These are phyloP conservation scores for Zoanthus sociatus DNA, from an alignment of 92 coral and sea anemone genomes.

Conservation along the genomic window DNA sequence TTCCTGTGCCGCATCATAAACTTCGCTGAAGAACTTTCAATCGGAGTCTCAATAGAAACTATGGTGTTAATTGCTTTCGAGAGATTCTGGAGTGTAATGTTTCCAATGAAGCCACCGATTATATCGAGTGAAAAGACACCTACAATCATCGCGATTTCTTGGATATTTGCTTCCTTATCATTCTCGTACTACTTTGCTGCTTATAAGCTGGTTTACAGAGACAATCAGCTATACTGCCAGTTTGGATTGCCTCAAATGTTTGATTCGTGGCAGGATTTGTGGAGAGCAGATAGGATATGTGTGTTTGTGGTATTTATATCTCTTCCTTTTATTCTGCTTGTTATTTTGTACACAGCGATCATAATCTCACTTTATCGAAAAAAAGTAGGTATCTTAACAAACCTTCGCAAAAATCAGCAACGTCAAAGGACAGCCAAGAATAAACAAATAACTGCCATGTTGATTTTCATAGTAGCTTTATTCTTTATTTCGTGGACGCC, in stretches of 20 bases:
- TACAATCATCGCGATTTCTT: slow-evolving; percentile 8
- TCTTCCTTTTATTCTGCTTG: slow-evolving; percentile 34
- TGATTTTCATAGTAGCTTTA: not conserved
- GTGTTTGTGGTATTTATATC: not conserved
- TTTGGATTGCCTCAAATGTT: slow-evolving; percentile 19
- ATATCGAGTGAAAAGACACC: slow-evolving; percentile 28
- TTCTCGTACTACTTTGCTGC: slow-evolving; percentile 13
- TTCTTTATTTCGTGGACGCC: slow-evolving; percentile 35
- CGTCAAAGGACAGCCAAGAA: not conserved
- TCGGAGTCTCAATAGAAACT: slow-evolving; percentile 25
- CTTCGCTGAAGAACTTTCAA: slow-evolving; percentile 40
- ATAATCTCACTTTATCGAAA: slow-evolving; percentile 15
- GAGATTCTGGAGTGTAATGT: slow-evolving; percentile 39
- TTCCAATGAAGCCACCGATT: slow-evolving; percentile 26
- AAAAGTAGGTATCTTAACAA: not conserved
- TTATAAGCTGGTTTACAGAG: not conserved
- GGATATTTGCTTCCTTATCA: slow-evolving; percentile 6
- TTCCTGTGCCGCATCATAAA: slow-evolving; percentile 17
- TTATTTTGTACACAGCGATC: slow-evolving; percentile 13
- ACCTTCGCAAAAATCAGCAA: not conserved
- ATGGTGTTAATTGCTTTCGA: slow-evolving; percentile 39
- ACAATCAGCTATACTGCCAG: slow-evolving; percentile 15
- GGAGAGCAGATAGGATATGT: slow-evolving; percentile 38
- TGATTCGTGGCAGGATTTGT: slow-evolving; percentile 38
- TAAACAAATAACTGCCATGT: slow-evolving; percentile 18